phyloP scores from a whole-genome alignment of 2,113 vertebrate genomes.

The Chaenocephalus aceratus region DNA sequence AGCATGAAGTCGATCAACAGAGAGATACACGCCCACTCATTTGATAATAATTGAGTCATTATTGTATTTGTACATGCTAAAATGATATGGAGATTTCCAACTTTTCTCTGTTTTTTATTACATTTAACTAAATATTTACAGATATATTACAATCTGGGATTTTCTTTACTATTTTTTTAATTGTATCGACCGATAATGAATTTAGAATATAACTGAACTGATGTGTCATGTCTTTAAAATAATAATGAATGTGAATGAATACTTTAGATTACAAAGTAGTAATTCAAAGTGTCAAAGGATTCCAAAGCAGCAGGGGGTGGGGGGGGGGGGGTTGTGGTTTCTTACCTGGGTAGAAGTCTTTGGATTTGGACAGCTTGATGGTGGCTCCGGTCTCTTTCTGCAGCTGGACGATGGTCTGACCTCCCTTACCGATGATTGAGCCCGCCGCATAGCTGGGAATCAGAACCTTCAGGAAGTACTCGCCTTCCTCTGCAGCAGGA shows the following conservation, averaged over 20 bases:
- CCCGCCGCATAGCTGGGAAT: conserved; percentile 96
- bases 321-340: not conserved
- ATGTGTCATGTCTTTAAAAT: not conserved
- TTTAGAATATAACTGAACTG: too few species aligned
- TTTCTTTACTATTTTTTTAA: too few species aligned
- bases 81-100: too few species aligned
- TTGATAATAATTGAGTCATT: too few species aligned
- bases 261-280: too few species aligned
- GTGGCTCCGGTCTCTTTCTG: conserved; percentile 96
- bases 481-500: conserved; percentile 90
- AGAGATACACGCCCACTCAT: too few species aligned
- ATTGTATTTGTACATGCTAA: too few species aligned
- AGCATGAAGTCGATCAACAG: too few species aligned
- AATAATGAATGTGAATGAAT: not conserved
- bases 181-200: too few species aligned
- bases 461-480: conserved; percentile 96
- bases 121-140: too few species aligned
- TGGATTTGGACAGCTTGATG: conserved; percentile 97
- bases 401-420: conserved; percentile 95
- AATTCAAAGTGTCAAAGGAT: conserved; percentile 3
- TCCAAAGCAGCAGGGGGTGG: not conserved
- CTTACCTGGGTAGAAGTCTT: conserved; percentile 97
- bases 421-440: conserved; percentile 95
- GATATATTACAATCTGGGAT: too few species aligned
- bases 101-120: too few species aligned